Percentiles rank a stretch among this genome's conserved stretches.
These are phyloP conservation scores for Cantharis rufa DNA, from an alignment of 2,888 invertebrate genomes.

Conservation along the genomic window DNA sequence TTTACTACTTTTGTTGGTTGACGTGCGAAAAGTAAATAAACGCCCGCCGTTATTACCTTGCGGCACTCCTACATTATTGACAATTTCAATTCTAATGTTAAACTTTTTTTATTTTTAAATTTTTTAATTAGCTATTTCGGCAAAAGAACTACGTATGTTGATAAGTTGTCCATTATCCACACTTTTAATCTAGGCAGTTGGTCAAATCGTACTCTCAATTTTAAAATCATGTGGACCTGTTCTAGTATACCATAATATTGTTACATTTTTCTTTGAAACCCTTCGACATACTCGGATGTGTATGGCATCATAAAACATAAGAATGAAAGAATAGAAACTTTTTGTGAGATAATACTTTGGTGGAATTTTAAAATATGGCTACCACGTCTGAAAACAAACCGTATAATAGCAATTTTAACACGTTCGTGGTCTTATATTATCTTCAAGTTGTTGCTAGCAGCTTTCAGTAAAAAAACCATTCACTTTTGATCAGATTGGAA, in stretches of 20 bases:
- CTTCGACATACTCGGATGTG: background rate
- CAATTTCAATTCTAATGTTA: background rate
- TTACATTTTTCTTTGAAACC: background rate
- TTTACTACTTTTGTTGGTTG: background rate
- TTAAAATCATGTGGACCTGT: background rate
- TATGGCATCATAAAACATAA: background rate
- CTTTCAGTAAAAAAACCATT: constrained; percentile 31
- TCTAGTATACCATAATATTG: background rate
- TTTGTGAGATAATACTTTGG: background rate
- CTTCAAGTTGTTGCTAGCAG: constrained; percentile 32
- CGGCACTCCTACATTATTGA: background rate
- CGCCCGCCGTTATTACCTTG: background rate
- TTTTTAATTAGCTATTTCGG: background rate
- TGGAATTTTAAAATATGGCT: constrained; percentile 37
- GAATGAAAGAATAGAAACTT: background rate
- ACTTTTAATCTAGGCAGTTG: background rate
- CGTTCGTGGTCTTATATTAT: constrained; percentile 47
- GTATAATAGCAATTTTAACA: constrained; percentile 52
- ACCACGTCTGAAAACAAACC: constrained; percentile 47
- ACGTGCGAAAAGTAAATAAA: background rate
- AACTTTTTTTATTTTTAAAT: no score
- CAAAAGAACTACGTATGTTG: background rate
- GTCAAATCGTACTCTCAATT: background rate
- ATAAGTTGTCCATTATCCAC: background rate
- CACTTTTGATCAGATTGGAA: constrained; percentile 39